These are phyloP conservation scores for Strigops habroptila DNA, from an alignment of 2,113 vertebrate species.

Conservation along the genomic window DNA sequence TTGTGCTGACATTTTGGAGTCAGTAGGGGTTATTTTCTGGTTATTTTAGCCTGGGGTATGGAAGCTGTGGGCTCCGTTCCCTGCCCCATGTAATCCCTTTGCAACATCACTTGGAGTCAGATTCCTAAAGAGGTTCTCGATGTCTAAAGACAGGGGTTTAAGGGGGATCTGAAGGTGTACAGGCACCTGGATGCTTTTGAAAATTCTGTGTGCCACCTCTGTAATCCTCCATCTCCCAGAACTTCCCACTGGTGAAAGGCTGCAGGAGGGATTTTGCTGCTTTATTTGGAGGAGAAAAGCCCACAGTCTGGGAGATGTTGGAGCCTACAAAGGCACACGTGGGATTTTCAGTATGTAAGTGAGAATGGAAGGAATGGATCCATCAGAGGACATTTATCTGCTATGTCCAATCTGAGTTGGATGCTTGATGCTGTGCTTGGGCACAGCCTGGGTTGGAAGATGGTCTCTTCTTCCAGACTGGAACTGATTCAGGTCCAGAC, in stretches of 20 bases:
- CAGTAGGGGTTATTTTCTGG: neutral
- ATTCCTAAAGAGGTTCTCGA: neutral
- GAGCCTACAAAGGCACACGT: neutral
- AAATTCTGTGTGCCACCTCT: neutral
- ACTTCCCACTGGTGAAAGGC: neutral
- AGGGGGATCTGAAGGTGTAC: neutral
- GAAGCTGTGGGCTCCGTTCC: neutral
- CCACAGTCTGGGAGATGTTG: neutral
- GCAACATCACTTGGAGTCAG: neutral
- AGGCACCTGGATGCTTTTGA: neutral
- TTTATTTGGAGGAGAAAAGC: neutral
- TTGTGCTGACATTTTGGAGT: neutral
- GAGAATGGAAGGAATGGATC: neutral
- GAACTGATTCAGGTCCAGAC: neutral
- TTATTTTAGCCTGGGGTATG: slow-evolving; percentile 7
- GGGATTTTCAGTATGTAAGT: neutral
- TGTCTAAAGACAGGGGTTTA: neutral
- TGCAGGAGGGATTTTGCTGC: neutral
- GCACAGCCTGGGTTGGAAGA: neutral
- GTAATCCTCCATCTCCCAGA: neutral
- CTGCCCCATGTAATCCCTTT: neutral
- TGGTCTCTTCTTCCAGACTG: neutral
- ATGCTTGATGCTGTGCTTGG: fast-evolving
- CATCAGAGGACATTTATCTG: neutral
- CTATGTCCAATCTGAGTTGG: neutral